Evolutionary conservation across 2,888 invertebrate species (phyloP), one percentile per base, ranked within the genome.

Genomic region (Temnothorax rugatulus): DNA sequence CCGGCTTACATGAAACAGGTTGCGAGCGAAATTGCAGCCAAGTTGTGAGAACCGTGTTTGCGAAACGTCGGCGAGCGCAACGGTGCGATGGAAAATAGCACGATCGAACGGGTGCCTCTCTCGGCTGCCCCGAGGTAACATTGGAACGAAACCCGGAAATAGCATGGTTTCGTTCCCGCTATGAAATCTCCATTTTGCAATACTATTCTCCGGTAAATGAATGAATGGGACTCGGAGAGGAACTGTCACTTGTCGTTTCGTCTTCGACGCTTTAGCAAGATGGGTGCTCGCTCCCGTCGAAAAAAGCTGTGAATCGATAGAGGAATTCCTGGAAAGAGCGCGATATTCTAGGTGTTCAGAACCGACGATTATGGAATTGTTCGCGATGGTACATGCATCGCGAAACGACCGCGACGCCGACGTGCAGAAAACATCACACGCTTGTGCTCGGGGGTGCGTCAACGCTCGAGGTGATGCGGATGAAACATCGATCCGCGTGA

Each of bases 41-140:
- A 25, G 38, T 52, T 76, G 38, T 25, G 75, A 63, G 41, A 75
- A 21, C 47, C n/a, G 15, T 63, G 75, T 75, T 75, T 63, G 47
- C 59, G 75, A 34, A 63, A n/a, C 47, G n/a, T 8, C 75, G 21
- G 5, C 38, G 47, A 44, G 34, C 34, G 63, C 63, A 47, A 47
- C 29, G 29, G 47, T n/a, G 8, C 29, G 13, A 50, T 21, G 38
- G 75, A 38, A 76, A 76, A 64, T 38, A 25, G 38, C 38, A 34
- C 47, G 64, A 73, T 44, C 75, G 29, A 64, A 11, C 18, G 52
- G 5, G 7, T 34, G 7, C 7, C 34, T 5, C 34, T 34, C 34
- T 7, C 34, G 38, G 25, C 4, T 9, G 50, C 38, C 34, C 15
- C 34, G 8, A 34, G 64, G 18, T 21, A 64, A 47, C 25, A n/a